These are phyloP conservation scores for Lophura nycthemera DNA, from an alignment of 2,113 vertebrate genomes.

Conservation along the genomic window DNA sequence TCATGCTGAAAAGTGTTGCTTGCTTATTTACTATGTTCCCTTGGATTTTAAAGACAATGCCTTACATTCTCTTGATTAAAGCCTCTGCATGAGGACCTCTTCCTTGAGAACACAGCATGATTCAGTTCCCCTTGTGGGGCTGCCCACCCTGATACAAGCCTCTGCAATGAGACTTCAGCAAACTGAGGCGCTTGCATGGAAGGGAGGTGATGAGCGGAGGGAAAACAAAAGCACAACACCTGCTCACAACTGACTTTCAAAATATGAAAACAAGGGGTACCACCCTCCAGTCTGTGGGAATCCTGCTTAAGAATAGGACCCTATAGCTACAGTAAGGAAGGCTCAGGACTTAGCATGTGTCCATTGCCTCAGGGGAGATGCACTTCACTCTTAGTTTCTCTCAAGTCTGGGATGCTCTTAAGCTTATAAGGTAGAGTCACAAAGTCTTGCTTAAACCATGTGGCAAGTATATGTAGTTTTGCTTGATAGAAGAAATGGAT, in stretches of 20 bases:
- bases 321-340: accelerated
- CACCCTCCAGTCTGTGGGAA: background rate
- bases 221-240: background rate
- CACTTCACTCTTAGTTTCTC: background rate
- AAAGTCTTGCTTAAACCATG: background rate
- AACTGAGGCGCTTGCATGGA: background rate
- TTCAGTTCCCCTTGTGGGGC: background rate
- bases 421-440: background rate
- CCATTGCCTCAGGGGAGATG: background rate
- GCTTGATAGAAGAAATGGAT: accelerated
- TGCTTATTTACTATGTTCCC: background rate
- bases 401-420: background rate
- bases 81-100: background rate
- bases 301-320: background rate
- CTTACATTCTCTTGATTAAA: background rate
- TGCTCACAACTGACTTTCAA: background rate
- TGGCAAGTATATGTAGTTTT: background rate
- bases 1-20: background rate
- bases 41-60: background rate
- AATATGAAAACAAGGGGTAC: background rate
- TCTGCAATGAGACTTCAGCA: background rate
- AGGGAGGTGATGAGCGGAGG: background rate
- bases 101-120: background rate
- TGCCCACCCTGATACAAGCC: background rate
- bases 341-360: background rate